phyloP scores from a whole-genome alignment of 2,797 vertebrate genomes.

The Megaceryle alcyon region DNA sequence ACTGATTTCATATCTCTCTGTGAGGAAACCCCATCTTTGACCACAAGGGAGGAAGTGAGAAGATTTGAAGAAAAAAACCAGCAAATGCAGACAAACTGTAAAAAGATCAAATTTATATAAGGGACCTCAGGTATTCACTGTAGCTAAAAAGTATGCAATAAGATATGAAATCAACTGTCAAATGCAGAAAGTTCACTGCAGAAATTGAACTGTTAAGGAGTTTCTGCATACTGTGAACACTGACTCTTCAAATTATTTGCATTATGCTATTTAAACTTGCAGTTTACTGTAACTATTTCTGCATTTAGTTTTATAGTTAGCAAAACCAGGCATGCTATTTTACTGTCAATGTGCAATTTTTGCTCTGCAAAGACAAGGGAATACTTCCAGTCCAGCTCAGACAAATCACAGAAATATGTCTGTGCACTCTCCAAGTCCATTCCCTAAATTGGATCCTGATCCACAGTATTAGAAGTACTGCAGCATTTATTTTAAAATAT shows the following conservation, averaged over 20 bases:
- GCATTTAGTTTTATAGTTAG: not conserved
- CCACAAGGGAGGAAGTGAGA: not conserved
- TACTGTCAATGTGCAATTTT: not conserved
- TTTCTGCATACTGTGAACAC: not conserved
- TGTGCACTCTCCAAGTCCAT: not conserved
- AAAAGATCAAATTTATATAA: not conserved
- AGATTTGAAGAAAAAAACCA: not conserved
- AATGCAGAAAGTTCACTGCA: not conserved
- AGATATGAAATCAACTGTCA: not conserved
- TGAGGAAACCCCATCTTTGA: not conserved
- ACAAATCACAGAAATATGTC: not conserved
- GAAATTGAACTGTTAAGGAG: not conserved
- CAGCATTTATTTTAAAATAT: not conserved
- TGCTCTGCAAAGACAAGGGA: not conserved
- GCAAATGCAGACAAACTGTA: not conserved
- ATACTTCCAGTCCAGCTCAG: not conserved
- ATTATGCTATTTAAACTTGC: not conserved
- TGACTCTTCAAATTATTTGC: not conserved
- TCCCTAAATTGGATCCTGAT: conserved; percentile 2
- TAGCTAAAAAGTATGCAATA: not conserved
- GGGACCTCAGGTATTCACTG: not conserved
- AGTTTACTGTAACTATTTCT: not conserved
- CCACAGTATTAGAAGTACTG: not conserved
- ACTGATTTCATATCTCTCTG: not conserved
- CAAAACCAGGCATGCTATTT: not conserved